Conservation (phyloP, 2,797 vertebrate genomes). For the Lepilemur ruficaudatus region DNA sequence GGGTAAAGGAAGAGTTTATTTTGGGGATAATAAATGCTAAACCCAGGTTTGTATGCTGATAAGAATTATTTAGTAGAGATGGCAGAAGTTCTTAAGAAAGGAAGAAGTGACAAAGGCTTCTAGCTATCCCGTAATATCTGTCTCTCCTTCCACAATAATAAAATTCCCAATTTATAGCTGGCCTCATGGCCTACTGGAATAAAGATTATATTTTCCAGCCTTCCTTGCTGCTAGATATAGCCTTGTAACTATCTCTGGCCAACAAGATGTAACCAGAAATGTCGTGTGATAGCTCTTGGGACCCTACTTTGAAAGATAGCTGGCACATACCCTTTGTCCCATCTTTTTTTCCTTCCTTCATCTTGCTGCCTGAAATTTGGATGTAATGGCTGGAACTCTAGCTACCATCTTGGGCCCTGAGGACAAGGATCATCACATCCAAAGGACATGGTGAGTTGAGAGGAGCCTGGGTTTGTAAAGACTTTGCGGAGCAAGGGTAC, state of each 20-base stretch:
- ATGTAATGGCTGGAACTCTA: background rate
- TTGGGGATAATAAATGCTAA: background rate
- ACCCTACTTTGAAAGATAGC: conserved; percentile 1
- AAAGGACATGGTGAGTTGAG: background rate
- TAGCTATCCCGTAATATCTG: background rate
- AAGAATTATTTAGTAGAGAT: background rate
- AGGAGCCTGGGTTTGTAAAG: background rate
- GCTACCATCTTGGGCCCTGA: background rate
- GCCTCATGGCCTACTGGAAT: background rate
- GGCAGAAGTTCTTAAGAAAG: background rate
- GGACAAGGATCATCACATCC: background rate
- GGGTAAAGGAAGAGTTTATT: background rate
- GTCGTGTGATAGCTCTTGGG: background rate
- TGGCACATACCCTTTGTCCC: background rate
- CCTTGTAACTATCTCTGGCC: background rate
- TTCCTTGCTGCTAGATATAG: background rate
- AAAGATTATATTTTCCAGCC: background rate
- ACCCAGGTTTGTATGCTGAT: background rate
- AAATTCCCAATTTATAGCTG: background rate
- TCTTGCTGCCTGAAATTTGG: background rate
- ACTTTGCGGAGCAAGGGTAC: background rate
- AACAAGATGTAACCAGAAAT: background rate
- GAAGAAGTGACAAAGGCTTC: background rate
- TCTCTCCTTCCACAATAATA: background rate
- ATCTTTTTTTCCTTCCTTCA: background rate